Evolutionary conservation across 2,888 invertebrate species (phyloP), one percentile per base, ranked within the genome.

Genomic region (Sarcophaga rosellei): DNA sequence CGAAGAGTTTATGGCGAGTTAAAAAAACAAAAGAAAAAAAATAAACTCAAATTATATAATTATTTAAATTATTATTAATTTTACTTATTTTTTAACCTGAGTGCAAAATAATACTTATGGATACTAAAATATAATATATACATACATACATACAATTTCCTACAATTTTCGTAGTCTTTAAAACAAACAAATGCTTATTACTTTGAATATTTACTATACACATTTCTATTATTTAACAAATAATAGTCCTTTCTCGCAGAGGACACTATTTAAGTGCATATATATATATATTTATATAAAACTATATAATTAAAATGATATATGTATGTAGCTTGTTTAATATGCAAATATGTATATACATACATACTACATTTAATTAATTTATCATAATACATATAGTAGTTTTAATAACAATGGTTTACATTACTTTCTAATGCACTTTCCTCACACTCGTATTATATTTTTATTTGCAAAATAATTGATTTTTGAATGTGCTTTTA

Each of bases 401-500:
- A 69, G 61, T 53, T 68, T 62, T 73, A 81, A 35, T 35, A 72
- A 45, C 15, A 3, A 81, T 25, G 25, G 59, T 65, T 17, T 68
- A 59, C 66, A 74, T 69, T 57, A 70, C 57, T 69, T 44, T 70
- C 63, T 45, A 45, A 11, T 59, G 45, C 63, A 81, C 70, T 74
- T 75, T 81, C 25, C 57, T 17, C 35, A 35, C 35, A 35, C 35
- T 8, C 35, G 35, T 35, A 35, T 35, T 35, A 8, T 35, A 35
- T 57, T 21, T 75, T 15, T 10, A 47, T 68, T 66, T 72, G 53
- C 82, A 72, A 15, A 53, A 57, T 57, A 63, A 73, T 82, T 65
- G 45, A 72, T 53, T 72, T 77, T 35, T 62, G 21, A 57, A 81
- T 82, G 47, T 53, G 77, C 66, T 68, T 73, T 78, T 17, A 77